Evolutionary conservation across 2,888 invertebrate species (phyloP), one percentile per base, ranked within the genome.

Genomic region (Charanyca ferruginea): DNA sequence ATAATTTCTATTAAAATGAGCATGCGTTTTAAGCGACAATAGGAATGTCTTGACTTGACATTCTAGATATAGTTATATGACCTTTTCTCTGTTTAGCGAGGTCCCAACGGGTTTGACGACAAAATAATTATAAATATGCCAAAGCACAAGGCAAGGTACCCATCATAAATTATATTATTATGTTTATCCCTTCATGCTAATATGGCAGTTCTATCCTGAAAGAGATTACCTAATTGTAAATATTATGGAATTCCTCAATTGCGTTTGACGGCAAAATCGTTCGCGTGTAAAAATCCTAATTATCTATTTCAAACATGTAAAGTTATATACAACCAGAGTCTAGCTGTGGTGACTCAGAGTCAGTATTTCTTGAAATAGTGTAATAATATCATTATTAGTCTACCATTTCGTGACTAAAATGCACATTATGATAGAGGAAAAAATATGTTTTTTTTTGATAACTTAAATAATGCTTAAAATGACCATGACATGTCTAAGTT

Each of bases 341-440:
- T 80, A 71, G 64, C 68, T 55, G 70, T 68, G 55, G 72, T 84
- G 84, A 83, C 47, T 83, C 81, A 83, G 72, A 66, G 42, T 58
- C 3, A 16, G 13, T 38, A 16, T 32, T 11, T 20, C 52, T 66
- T 28, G 49, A 62, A 61, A 57, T 60, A 57, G 63, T 49, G 28
- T 66, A 70, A 61, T 54, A 66, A 47, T 70, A 68, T 35, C 61
- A 62, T 72, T 59, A 75, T 66, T 55, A 22, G 58, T 62, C 68
- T 69, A 35, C 0, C 6, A 61, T 61, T 74, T 75, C 80, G 79
- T 80, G 78, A 69, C 78, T 65, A 42, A 41, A 77, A 65, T 69
- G 48, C 45, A 65, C 57, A 69, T 53, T 65, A 59, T 44, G 8
- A n/a, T 23, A n/a, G 58, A 69, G 75, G 69, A 72, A 79, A 77